A percentile compares a stretch with the other conserved stretches of the same genome.
phyloP scores from a whole-genome alignment of 2,797 vertebrate species.

The Bradypodion ventrale region DNA sequence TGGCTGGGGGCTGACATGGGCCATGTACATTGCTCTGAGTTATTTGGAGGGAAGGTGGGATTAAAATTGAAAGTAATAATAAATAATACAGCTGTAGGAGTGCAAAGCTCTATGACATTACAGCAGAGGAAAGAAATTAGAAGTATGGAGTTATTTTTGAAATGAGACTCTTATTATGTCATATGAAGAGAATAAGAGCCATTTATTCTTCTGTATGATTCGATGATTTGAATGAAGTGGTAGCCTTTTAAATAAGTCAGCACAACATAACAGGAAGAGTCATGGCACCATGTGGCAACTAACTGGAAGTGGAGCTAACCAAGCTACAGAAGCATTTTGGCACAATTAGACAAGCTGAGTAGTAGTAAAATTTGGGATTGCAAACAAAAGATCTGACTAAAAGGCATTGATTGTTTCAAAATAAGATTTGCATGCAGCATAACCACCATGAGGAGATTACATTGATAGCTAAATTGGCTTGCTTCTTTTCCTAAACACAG shows the following conservation, averaged over 20 bases:
- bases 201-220: background rate
- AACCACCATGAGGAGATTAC: background rate
- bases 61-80: background rate
- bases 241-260: background rate
- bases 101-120: background rate
- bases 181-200: no score
- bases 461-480: background rate
- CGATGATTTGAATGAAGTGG: background rate
- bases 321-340: no score
- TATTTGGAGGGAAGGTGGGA: background rate
- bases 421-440: background rate
- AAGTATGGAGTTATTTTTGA: background rate
- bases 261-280: no score
- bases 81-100: background rate
- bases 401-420: background rate
- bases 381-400: background rate
- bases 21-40: background rate
- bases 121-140: background rate
- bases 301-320: no score
- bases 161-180: background rate
- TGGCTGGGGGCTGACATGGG: background rate
- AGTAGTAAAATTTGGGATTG: background rate
- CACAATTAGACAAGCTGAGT: background rate
- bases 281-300: no score
- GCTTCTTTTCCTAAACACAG: background rate